Conservation (phyloP, 2,113 vertebrate species). For the Suricata suricatta region DNA sequence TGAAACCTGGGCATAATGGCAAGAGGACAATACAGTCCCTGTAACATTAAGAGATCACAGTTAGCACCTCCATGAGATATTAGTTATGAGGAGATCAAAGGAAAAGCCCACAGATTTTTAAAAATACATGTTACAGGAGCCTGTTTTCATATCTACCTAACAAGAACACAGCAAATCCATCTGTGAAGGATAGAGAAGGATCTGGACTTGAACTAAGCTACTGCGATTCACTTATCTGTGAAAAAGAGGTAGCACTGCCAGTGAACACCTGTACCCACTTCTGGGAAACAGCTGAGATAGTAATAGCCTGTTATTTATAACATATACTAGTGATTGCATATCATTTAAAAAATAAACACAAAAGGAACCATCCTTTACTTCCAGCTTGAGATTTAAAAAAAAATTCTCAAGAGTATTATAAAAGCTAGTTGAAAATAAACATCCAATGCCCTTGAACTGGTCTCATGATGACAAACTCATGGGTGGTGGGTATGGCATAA, state of each 20-base stretch:
- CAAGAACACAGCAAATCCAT: neutral
- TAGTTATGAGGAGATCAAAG: neutral
- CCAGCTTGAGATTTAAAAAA: neutral
- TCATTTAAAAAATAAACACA: neutral
- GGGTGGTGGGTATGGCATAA: neutral
- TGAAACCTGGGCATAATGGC: neutral
- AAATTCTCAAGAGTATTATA: neutral
- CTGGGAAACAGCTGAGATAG: neutral
- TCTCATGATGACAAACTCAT: neutral
- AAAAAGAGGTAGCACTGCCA: neutral
- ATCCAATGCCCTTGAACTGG: neutral
- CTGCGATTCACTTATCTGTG: neutral
- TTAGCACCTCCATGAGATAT: neutral
- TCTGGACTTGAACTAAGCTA: neutral
- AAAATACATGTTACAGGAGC: neutral
- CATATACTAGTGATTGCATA: neutral
- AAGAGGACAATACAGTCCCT: neutral
- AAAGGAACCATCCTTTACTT: neutral
- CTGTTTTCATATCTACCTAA: neutral
- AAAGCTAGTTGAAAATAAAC: neutral
- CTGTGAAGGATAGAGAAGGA: neutral
- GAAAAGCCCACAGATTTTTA: neutral
- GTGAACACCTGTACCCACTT: neutral
- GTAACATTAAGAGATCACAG: neutral
- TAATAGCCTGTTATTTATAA: neutral